Evolutionary conservation across 2,888 invertebrate species (phyloP).

Genomic region (Eurois occulta): DNA sequence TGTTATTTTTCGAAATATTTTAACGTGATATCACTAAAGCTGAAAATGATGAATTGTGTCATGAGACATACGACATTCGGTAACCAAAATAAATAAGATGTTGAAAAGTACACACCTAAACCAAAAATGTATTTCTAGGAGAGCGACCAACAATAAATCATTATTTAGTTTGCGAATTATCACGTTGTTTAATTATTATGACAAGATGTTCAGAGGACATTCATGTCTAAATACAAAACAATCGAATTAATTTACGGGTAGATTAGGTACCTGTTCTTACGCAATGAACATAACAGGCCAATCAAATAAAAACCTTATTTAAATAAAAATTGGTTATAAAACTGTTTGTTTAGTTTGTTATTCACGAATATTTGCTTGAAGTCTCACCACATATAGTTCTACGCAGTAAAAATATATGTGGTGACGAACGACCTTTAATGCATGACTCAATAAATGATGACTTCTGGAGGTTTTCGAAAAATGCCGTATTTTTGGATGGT

Average conservation of each 20-base stretch:
- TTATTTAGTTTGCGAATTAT: not conserved
- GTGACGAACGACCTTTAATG: slow-evolving; percentile 35
- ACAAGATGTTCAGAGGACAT: not conserved
- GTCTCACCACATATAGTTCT: slow-evolving; percentile 13
- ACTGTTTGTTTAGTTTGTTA: slow-evolving; percentile 10
- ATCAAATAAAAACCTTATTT: slow-evolving; percentile 23
- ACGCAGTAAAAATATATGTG: slow-evolving; percentile 32
- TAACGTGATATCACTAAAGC: not conserved
- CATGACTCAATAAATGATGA: slow-evolving; percentile 35
- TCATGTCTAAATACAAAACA: not conserved
- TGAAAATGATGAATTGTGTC: not conserved
- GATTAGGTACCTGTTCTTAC: not conserved
- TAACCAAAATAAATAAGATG: too few relatives aligned
- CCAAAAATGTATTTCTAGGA: not conserved
- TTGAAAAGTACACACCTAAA: not conserved
- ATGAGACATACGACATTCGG: not conserved
- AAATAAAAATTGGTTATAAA: not conserved
- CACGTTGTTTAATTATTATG: not conserved
- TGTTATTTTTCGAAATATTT: not conserved
- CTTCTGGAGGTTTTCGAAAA: slow-evolving; percentile 8
- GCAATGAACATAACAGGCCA: not conserved
- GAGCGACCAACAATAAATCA: not conserved
- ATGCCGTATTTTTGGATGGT: not conserved
- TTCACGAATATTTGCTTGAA: slow-evolving; percentile 5
- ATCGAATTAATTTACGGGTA: not conserved